These are phyloP conservation scores for Ondatra zibethicus DNA, from an alignment of 2,113 vertebrate genomes.

Conservation along the genomic window DNA sequence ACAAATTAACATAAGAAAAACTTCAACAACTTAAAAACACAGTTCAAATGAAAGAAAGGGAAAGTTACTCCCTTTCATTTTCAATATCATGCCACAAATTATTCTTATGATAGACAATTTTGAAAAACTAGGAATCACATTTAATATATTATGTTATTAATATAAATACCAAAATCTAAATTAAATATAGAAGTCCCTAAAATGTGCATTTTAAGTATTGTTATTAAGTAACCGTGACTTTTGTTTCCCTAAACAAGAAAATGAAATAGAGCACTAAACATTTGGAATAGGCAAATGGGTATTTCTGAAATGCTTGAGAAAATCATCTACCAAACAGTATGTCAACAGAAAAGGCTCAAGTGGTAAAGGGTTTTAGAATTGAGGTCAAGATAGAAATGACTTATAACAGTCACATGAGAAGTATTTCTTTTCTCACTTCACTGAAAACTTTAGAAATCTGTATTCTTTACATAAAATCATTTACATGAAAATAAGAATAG, in stretches of 20 bases:
- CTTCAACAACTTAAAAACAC: neutral
- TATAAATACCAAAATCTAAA: neutral
- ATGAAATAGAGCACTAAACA: neutral
- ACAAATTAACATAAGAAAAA: neutral
- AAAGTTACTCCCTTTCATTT: neutral
- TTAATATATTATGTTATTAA: neutral
- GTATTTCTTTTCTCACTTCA: conserved; percentile 33
- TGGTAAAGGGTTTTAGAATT: conserved; percentile 5
- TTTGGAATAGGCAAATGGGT: neutral
- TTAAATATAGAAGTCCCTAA: neutral
- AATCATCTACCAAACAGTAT: conserved; percentile 28
- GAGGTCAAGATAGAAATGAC: conserved; percentile 43
- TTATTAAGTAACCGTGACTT: neutral
- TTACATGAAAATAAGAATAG: neutral
- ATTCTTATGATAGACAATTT: neutral
- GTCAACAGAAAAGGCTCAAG: conserved; percentile 14
- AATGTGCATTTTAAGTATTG: neutral
- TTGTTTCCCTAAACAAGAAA: conserved; percentile 16
- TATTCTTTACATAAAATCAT: neutral
- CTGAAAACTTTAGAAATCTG: conserved; percentile 24
- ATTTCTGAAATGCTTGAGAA: conserved; percentile 47
- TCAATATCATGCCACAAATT: neutral
- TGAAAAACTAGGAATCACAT: neutral
- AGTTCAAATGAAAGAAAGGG: neutral
- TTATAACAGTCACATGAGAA: conserved; percentile 23